Evolutionary conservation across 2,888 invertebrate species (phyloP), one percentile per base, ranked within the genome.

Genomic region (Drosophila mayaguana): DNA sequence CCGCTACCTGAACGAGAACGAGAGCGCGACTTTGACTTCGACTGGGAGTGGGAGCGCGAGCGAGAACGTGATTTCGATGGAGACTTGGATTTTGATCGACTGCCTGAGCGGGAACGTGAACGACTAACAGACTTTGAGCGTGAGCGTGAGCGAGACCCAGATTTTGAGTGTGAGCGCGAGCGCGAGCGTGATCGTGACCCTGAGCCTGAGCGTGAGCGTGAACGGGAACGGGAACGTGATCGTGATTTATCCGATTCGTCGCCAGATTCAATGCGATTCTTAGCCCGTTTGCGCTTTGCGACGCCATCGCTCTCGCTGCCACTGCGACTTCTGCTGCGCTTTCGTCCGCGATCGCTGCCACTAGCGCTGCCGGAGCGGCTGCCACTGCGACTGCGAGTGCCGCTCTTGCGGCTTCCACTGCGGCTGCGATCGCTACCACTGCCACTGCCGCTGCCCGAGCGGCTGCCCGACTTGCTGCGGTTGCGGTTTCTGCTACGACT

Each of bases 201-300:
- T 4, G 91, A 90, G n/a, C 83, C 6, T 8, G 43, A 43, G 0
- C 7, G 6, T 12, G 43, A 43, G 2, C 12, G 63, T 2, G 87
- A 83, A 5, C 25, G 42, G 2, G 56, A 57, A 12, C 57, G 34
- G 0, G 56, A 56, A 3, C 73, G 60, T 0, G 83, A 76, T 1
- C 63, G 45, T 0, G 78, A 68, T 9, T 76, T 48, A 59, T 83
- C 85, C 6, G 90, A 88, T 61, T 89, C 91, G 8, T 60, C 88
- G 25, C 77, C 92, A 16, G 92, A 91, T 8, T 88, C 80, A 28
- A 91, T 91, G 45, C 91, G 92, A 63, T 81, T 83, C 51, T 83
- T 83, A 20, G 46, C 66, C 5, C 78, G 75, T 63, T 80, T 76
- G 8, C 82, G 89, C 22, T 80, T 69, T 0, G 72, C 63, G 9